Conservation (phyloP, 2,888 invertebrate genomes). For the Pseudococcus jackbeardsleyi region DNA sequence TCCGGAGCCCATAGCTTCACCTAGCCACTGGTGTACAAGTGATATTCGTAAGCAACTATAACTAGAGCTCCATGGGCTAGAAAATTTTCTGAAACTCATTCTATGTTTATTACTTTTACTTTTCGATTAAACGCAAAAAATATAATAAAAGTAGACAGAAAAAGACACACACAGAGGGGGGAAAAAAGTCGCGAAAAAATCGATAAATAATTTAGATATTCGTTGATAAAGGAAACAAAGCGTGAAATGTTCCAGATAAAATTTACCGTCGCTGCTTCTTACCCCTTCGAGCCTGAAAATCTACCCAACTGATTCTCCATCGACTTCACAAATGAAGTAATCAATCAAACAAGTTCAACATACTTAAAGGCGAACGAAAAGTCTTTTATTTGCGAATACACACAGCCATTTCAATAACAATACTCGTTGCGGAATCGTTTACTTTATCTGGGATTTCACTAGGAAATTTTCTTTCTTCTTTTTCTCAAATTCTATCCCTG, state of each 20-base stretch:
- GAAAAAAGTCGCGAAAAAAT: conserved; percentile 48
- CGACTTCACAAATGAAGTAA: conserved; percentile 34
- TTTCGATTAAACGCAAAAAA: conserved; percentile 36
- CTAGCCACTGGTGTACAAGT: no score
- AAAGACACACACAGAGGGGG: no score
- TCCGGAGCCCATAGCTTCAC: no score
- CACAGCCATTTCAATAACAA: conserved; percentile 26
- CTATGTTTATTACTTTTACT: conserved; percentile 25
- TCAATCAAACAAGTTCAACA: conserved; percentile 48
- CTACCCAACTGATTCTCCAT: not conserved
- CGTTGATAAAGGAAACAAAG: conserved; percentile 36
- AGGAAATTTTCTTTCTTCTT: not conserved
- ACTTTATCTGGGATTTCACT: not conserved
- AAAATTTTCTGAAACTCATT: not conserved
- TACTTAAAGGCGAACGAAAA: conserved; percentile 4
- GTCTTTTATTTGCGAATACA: conserved; percentile 1
- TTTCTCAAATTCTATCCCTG: not conserved
- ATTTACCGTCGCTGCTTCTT: conserved; percentile 8
- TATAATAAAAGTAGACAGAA: not conserved
- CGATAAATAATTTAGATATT: conserved; percentile 56
- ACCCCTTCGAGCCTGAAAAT: not conserved
- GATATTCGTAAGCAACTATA: no score
- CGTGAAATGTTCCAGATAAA: conserved; percentile 24
- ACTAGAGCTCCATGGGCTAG: not conserved
- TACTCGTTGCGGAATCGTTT: not conserved